phyloP scores from a whole-genome alignment of 2,113 vertebrate genomes.

The Spilogale gracilis region DNA sequence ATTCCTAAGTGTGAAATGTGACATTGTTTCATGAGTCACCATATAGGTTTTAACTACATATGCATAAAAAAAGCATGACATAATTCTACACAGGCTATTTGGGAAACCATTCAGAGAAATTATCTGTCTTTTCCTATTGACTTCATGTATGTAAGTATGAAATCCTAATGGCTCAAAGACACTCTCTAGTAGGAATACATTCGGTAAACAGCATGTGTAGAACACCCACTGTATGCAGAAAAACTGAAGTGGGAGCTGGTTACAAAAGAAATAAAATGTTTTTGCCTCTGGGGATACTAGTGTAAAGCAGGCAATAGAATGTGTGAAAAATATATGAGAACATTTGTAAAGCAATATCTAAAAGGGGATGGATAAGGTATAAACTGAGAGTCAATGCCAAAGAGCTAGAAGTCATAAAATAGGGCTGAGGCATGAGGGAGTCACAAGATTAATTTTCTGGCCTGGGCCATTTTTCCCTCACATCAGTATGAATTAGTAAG shows the following conservation, averaged over 20 bases:
- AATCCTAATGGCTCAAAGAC: slow-evolving; percentile 54
- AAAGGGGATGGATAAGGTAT: neutral
- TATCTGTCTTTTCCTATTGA: slow-evolving; percentile 57
- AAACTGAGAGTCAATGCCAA: neutral
- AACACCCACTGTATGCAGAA: neutral
- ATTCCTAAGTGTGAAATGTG: slow-evolving; percentile 57
- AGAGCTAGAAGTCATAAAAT: slow-evolving; percentile 10
- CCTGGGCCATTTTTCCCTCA: neutral
- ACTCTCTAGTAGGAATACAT: slow-evolving; percentile 48
- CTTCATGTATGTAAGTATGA: slow-evolving; percentile 62
- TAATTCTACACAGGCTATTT: slow-evolving; percentile 60
- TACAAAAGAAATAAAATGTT: slow-evolving; percentile 50
- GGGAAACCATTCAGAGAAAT: slow-evolving; percentile 57
- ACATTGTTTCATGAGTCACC: slow-evolving; percentile 59
- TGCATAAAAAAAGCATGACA: neutral
- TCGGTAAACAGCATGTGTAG: slow-evolving; percentile 10
- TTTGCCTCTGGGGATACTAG: slow-evolving; percentile 43
- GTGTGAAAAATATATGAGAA: slow-evolving; percentile 31
- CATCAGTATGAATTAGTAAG: neutral
- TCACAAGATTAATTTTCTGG: slow-evolving; percentile 1
- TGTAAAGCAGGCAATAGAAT: slow-evolving; percentile 41
- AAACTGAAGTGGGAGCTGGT: neutral
- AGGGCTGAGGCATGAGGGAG: neutral
- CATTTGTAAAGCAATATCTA: slow-evolving; percentile 26
- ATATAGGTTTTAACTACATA: slow-evolving; percentile 66